phyloP scores from a whole-genome alignment of 2,797 vertebrate species.

The Anas georgica region DNA sequence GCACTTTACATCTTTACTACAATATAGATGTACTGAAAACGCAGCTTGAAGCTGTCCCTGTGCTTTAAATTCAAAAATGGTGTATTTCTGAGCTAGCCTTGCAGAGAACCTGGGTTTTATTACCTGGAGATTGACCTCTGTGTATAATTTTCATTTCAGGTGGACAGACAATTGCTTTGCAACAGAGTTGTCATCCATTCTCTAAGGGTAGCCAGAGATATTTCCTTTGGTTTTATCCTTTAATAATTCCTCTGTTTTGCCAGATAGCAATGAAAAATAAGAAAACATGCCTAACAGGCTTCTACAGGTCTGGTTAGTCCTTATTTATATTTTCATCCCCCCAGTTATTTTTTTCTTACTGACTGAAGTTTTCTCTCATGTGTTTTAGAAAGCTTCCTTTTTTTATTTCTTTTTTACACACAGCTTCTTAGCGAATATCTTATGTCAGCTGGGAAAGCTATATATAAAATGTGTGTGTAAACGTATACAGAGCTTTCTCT shows the following conservation, averaged over 20 bases:
- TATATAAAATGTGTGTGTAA: constrained; percentile 24
- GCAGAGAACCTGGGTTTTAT: not conserved
- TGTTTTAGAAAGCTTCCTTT: not conserved
- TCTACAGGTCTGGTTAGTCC: not conserved
- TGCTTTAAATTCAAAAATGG: not conserved
- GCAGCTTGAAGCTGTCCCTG: not conserved
- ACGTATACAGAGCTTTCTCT: not conserved
- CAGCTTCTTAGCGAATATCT: not conserved
- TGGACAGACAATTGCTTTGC: not conserved
- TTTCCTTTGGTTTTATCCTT: not conserved
- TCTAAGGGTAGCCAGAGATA: not conserved
- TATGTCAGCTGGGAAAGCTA: constrained; percentile 21
- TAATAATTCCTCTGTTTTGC: not conserved
- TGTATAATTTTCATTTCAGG: not conserved
- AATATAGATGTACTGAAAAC: not conserved
- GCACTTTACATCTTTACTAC: not conserved
- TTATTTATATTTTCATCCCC: not conserved
- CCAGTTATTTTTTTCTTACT: not conserved
- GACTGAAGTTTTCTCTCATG: not conserved
- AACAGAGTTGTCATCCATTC: not conserved
- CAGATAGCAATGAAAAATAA: not conserved
- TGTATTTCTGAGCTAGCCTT: not conserved
- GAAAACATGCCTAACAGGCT: not conserved
- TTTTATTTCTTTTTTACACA: not conserved
- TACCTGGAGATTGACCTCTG: not conserved